Base-by-base conservation (phyloP, 1,140 invertebrate species). In the Wiebesia pumilae region DNA sequence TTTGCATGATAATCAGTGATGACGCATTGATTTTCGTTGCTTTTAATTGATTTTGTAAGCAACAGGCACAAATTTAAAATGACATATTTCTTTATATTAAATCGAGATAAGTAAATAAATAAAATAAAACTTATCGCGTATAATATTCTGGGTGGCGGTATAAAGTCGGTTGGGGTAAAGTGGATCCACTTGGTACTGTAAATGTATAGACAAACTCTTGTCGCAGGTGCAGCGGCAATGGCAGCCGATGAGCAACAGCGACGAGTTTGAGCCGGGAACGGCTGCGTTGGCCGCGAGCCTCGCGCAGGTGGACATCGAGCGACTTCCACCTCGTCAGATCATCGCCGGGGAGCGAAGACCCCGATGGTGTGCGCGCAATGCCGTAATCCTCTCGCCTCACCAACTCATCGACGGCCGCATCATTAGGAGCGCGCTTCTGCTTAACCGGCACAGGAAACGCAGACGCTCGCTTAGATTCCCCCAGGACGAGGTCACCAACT, bases 401-500 rank as follows among this genome's bases (percentile, higher is more conserved):
- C 83, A 82, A n/a, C 30, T 87, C 0, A 85, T 87, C 58, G 87
- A 87, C 69, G 87, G 87, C 0, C 47, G 62, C 7, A 78, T 87
- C 16, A 79, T 85, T 19, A 35, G 87, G 24, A 87, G 87, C 71
- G 35, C 87, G n/a, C n/a, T 87, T 35, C 33, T 81, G 33, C 40
- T 87, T 12, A 87, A 87, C 27, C 16, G 83, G 14, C n/a, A 40
- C 0, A 81, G 62, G 33, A 81, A 69, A 33, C 84, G 80, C 38
- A 77, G 77, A 19, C 40, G 65, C 14, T 54, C 47, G 3, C 54
- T 85, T 0, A 33, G 83, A 1, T 87, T 87, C 24, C 51, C 78
- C 19, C 47, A 82, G 0, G 19, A 87, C 10, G 79, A 77, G 6
- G 73, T 87, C 10, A 65, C 87, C 16, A 71, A 73, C 16, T 51